A percentile compares a stretch with the other conserved stretches of the same genome.
Evolutionary conservation across 2,113 vertebrate species (phyloP).

Genomic region (Pogona vitticeps): DNA sequence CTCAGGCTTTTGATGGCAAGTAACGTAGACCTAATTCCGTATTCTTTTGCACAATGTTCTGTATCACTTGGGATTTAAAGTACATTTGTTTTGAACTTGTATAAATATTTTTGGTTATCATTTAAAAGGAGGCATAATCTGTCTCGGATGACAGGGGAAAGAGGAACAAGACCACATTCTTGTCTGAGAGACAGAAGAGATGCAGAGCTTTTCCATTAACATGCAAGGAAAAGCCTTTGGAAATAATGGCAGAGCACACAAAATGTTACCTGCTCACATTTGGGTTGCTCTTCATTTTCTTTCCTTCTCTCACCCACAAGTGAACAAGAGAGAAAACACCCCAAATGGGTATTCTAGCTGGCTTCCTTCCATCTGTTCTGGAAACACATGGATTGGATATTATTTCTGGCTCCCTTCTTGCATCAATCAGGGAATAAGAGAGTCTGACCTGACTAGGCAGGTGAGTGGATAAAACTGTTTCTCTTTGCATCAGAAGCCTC

Average conservation of each 20-base stretch:
- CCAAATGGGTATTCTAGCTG: no score
- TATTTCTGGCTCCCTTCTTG: no score
- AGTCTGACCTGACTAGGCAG: neutral
- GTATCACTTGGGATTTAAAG: neutral
- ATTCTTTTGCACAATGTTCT: neutral
- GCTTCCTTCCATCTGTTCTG: neutral
- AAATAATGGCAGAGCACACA: neutral
- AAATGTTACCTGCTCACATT: neutral
- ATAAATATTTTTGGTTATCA: no score
- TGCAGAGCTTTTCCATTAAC: neutral
- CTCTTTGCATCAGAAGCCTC: accelerated
- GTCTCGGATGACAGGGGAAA: no score
- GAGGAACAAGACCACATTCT: neutral
- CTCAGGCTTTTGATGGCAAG: neutral
- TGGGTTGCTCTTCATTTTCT: accelerated
- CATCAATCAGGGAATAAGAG: neutral
- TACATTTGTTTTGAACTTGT: neutral
- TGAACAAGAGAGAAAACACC: no score
- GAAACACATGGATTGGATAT: no score
- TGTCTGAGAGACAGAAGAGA: neutral
- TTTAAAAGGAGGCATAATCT: neutral
- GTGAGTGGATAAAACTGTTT: neutral
- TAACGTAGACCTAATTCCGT: neutral
- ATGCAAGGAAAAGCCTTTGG: neutral
- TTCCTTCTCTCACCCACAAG: neutral